Percentiles rank a stretch among this genome's conserved stretches.
phyloP scores from a whole-genome alignment of 2,113 vertebrate species.

The Xerus inauris region DNA sequence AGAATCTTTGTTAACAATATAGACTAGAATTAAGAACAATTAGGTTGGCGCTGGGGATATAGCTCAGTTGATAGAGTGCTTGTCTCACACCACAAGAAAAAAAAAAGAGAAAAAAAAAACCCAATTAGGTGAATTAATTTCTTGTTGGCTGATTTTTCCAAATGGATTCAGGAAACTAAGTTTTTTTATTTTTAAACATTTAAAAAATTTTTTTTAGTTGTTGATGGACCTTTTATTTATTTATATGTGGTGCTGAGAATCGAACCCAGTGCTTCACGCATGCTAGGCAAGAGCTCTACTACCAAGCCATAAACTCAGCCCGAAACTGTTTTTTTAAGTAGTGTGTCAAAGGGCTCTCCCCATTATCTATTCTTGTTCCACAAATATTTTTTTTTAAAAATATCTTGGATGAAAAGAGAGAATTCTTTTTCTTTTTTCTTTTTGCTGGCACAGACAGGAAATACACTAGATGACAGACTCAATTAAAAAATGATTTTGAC shows the following conservation, averaged over 20 bases:
- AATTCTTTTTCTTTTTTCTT: neutral
- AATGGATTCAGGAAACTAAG: neutral
- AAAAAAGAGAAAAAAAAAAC: too few species aligned
- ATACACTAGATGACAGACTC: neutral
- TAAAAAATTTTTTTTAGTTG: too few species aligned
- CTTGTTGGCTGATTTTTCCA: neutral
- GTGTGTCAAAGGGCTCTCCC: neutral
- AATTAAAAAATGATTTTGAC: conserved; percentile 10
- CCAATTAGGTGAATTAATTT: too few species aligned
- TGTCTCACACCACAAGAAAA: too few species aligned
- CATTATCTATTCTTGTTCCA: neutral
- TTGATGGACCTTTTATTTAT: too few species aligned
- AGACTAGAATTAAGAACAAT: neutral
- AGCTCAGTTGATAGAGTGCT: too few species aligned
- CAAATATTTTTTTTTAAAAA: neutral
- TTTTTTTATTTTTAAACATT: too few species aligned
- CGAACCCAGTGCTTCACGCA: too few species aligned
- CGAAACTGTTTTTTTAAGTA: too few species aligned
- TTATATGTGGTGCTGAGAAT: too few species aligned
- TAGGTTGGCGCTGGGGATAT: neutral
- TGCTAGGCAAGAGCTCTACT: too few species aligned
- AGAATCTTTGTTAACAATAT: neutral
- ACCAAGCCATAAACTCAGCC: too few species aligned
- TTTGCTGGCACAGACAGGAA: neutral
- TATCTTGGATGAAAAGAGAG: neutral